A percentile compares a stretch with the other conserved stretches of the same genome.
These are phyloP conservation scores for Psilopogon haemacephalus DNA, from an alignment of 2,113 vertebrate genomes.

Conservation along the genomic window DNA sequence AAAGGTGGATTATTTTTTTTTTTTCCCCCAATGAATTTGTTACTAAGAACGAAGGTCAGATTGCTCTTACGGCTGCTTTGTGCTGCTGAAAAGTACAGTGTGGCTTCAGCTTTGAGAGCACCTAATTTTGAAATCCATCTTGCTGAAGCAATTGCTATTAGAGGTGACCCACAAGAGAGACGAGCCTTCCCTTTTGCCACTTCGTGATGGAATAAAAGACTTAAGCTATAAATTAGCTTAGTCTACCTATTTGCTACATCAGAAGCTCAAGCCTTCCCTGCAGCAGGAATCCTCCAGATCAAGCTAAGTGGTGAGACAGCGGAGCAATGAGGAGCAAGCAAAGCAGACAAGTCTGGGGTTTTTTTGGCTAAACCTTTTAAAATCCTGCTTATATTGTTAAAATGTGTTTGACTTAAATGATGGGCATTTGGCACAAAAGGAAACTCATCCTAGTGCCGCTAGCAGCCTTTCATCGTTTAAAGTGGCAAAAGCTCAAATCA, in stretches of 20 bases:
- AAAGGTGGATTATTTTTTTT: constrained; percentile 25
- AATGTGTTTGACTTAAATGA: neutral
- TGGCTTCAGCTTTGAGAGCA: neutral
- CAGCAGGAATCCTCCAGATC: neutral
- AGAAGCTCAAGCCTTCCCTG: neutral
- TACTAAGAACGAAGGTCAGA: constrained; percentile 40
- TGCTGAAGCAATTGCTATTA: constrained; percentile 11
- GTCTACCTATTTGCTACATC: neutral
- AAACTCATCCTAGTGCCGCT: neutral
- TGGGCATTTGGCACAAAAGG: neutral
- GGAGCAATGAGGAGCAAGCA: neutral
- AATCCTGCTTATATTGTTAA: neutral
- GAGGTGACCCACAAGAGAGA: constrained; percentile 3
- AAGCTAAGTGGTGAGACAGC: neutral
- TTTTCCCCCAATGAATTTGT: neutral
- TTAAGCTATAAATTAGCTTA: neutral
- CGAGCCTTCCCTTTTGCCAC: constrained; percentile 7
- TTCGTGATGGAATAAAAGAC: constrained; percentile 18
- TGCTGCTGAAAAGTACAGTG: constrained; percentile 4
- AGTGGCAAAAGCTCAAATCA: neutral
- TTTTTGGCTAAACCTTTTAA: neutral
- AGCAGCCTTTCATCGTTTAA: constrained; percentile 34
- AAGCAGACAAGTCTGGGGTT: neutral
- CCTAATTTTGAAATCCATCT: constrained; percentile 55
- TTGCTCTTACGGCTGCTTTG: neutral